phyloP scores from a whole-genome alignment of 1,140 invertebrate species.

The Polyergus mexicanus region DNA sequence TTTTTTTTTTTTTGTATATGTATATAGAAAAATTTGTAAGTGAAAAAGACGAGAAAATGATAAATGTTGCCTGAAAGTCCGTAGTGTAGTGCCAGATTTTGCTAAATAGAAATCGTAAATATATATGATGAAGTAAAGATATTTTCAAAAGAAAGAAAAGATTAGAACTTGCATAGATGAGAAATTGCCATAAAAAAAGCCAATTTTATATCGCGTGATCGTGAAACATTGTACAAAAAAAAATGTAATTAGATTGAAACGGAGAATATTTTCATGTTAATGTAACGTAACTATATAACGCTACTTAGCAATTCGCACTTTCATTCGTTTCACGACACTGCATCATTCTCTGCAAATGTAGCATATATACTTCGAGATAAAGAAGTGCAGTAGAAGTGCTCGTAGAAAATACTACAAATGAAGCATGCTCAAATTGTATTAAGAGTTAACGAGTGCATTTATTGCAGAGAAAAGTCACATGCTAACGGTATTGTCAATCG shows the following conservation, averaged over 20 bases:
- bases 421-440: constrained; percentile 83
- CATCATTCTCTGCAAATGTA: constrained; percentile 40
- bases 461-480: constrained; percentile 77
- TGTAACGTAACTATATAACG: background rate
- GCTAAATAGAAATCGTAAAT: constrained; percentile 30
- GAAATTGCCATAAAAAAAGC: constrained; percentile 52
- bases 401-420: constrained; percentile 79
- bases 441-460: constrained; percentile 79
- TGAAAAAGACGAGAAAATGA: constrained; percentile 49
- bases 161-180: constrained; percentile 57
- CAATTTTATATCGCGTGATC: constrained; percentile 31
- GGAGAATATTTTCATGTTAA: constrained; percentile 48
- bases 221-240: constrained; percentile 30
- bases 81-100: constrained; percentile 40
- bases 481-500: constrained; percentile 61
- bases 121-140: constrained; percentile 25
- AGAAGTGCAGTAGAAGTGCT: constrained; percentile 80
- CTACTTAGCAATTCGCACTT: constrained; percentile 39
- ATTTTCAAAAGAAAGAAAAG: constrained; percentile 26
- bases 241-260: background rate
- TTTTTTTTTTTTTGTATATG: constrained; percentile 40
- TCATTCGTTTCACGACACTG: constrained; percentile 51
- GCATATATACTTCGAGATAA: constrained; percentile 42
- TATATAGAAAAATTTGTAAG: constrained; percentile 47
- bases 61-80: constrained; percentile 51